phyloP scores from a whole-genome alignment of 2,888 invertebrate species.

The Parapristionchus giblindavisi region DNA sequence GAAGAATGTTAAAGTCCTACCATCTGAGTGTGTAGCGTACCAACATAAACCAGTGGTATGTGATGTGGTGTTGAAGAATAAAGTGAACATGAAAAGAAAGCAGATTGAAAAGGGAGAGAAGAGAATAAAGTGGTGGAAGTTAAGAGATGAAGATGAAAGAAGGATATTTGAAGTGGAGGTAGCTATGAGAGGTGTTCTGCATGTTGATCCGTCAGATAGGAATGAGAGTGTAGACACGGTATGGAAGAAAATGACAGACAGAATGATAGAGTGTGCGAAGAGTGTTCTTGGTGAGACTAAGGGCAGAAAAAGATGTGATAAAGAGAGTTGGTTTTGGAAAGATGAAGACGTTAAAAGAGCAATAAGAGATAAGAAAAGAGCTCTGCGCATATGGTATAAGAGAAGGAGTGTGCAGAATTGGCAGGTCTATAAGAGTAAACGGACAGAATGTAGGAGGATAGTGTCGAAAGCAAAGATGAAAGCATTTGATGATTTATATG shows the following conservation, averaged over 20 bases:
- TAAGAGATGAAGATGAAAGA: background rate
- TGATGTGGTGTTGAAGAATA: slow-evolving; percentile 8
- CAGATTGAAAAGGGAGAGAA: no score
- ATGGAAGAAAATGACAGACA: background rate
- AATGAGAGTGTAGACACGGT: background rate
- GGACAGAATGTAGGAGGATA: background rate
- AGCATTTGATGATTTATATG: slow-evolving; percentile 2
- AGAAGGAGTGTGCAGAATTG: background rate
- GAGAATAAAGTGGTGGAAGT: slow-evolving; percentile 21
- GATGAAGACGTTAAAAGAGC: background rate
- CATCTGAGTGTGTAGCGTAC: background rate
- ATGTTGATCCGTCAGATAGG: background rate
- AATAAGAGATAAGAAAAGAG: slow-evolving; percentile 5
- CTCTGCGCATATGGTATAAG: background rate
- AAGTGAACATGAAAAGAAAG: no score
- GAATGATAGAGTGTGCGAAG: background rate
- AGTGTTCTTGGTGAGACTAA: background rate
- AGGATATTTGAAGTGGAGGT: background rate
- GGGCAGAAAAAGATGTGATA: background rate
- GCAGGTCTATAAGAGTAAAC: background rate
- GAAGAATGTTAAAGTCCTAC: slow-evolving; percentile 14
- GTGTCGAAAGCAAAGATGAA: slow-evolving; percentile 6
- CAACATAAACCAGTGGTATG: slow-evolving; percentile 22
- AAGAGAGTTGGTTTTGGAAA: slow-evolving; percentile 18
- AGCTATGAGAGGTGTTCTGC: background rate